Conservation (phyloP, 35 echinoderm and acorn worm genomes). For the Hemicentrotus pulcherrimus region DNA sequence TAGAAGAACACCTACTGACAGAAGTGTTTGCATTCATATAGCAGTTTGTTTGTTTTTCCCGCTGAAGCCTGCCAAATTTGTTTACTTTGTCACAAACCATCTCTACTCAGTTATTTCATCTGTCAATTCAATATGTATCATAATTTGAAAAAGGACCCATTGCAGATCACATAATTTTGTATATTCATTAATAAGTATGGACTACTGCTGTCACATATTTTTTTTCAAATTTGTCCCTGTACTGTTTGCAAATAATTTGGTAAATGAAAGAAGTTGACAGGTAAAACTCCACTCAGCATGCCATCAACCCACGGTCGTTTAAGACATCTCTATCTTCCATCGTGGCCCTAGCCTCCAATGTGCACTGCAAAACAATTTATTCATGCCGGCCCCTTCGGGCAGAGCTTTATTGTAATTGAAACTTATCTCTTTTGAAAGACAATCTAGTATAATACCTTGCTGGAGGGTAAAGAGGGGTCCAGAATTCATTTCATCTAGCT, state of each 20-base stretch:
- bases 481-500: not conserved
- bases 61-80: too few relatives aligned
- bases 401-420: not conserved
- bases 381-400: not conserved
- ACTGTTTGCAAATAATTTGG: not conserved
- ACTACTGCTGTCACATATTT: too few relatives aligned
- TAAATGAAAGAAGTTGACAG: not conserved
- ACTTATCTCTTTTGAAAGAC: slow-evolving; percentile 19
- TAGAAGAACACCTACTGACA: too few relatives aligned
- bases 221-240: not conserved
- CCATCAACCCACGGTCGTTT: not conserved
- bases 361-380: not conserved
- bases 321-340: not conserved
- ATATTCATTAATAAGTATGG: too few relatives aligned
- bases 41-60: too few relatives aligned
- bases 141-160: too few relatives aligned
- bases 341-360: not conserved
- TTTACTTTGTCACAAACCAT: too few relatives aligned
- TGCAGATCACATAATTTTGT: too few relatives aligned
- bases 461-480: not conserved
- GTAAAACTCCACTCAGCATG: not conserved
- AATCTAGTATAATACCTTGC: slow-evolving; percentile 12
- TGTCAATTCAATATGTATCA: too few relatives aligned
- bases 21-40: too few relatives aligned
- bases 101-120: too few relatives aligned